phyloP scores from a whole-genome alignment of 2,797 vertebrate species.

The Ciconia nigra region DNA sequence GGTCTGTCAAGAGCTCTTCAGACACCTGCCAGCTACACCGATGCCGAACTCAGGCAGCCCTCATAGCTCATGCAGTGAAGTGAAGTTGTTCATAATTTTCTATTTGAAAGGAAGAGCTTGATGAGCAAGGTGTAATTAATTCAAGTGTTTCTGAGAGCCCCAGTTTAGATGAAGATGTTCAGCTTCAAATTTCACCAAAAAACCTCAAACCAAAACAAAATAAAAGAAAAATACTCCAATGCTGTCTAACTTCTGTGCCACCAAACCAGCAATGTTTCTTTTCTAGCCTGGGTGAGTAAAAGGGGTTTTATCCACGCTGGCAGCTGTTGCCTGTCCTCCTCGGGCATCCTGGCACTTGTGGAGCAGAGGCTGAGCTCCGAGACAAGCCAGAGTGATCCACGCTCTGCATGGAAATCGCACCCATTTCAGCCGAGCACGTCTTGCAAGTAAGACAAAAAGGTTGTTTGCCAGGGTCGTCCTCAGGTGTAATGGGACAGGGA shows the following conservation, averaged over 20 bases:
- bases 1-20: background rate
- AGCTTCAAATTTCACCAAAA: background rate
- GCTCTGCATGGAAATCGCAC: too few relatives aligned
- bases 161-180: background rate
- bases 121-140: background rate
- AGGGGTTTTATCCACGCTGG: accelerated
- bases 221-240: background rate
- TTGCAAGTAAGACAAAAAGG: too few relatives aligned
- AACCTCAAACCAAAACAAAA: background rate
- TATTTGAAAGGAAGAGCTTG: background rate
- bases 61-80: background rate
- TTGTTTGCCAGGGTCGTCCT: background rate
- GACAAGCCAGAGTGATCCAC: background rate
- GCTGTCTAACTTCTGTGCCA: background rate
- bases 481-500: background rate
- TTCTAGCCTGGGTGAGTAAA: background rate
- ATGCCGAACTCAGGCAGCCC: background rate
- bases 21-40: background rate
- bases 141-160: background rate
- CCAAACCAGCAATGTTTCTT: background rate
- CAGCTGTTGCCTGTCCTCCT: background rate
- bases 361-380: background rate
- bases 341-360: background rate
- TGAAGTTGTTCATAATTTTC: background rate
- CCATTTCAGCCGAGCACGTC: background rate